Evolutionary conservation across 64 coral and sea anemone species (phyloP).

Genomic region (Catalaphyllia jardinei): DNA sequence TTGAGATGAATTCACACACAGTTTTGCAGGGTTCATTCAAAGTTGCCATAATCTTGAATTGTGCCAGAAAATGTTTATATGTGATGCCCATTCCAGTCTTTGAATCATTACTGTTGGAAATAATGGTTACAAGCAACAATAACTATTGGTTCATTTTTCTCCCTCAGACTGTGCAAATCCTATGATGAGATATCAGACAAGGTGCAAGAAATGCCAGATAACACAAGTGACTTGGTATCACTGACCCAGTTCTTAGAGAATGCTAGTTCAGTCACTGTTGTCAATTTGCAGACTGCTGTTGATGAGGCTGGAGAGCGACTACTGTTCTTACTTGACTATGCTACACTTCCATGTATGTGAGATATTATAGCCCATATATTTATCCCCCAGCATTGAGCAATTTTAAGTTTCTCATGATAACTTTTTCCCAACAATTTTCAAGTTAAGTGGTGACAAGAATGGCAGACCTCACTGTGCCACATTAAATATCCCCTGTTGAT

Average conservation of each 20-base stretch:
- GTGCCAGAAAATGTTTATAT: no score
- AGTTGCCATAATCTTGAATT: no score
- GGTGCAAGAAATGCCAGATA: conserved; percentile 98
- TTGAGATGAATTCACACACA: no score
- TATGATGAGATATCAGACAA: conserved; percentile 99
- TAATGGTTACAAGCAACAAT: no score
- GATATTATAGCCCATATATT: neutral
- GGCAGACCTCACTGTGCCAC: no score
- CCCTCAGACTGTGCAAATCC: conserved; percentile 72
- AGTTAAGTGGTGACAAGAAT: no score
- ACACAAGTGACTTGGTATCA: conserved; percentile 88
- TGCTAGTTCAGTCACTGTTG: conserved; percentile 83
- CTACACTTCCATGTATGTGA: conserved; percentile 96
- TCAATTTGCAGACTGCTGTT: conserved; percentile 79
- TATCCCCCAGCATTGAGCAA: no score
- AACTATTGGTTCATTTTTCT: neutral
- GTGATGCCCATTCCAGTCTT: no score
- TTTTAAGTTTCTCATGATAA: neutral
- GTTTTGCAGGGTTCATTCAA: no score
- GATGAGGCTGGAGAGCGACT: conserved; percentile 86
- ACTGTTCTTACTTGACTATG: conserved; percentile 93
- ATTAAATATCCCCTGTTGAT: no score
- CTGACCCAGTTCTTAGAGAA: conserved; percentile 92
- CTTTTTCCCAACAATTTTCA: neutral
- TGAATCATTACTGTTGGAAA: no score